These are phyloP conservation scores for Metacarcinus magister DNA, from an alignment of 2,888 invertebrate species.

Conservation along the genomic window DNA sequence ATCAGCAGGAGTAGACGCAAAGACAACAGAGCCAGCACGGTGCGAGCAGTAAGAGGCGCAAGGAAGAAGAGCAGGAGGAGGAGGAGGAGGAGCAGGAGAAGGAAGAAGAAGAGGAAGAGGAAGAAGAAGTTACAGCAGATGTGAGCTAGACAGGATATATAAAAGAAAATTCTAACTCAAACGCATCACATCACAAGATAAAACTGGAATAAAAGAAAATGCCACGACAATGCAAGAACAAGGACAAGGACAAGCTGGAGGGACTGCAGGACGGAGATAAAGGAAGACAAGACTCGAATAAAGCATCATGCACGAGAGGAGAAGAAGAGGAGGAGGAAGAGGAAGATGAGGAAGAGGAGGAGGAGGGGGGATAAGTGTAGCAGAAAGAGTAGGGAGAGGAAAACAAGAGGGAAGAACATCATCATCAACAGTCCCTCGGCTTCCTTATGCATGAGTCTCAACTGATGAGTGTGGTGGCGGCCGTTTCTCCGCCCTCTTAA, in stretches of 20 bases:
- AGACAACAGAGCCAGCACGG: not conserved
- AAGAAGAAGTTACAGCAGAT: not conserved
- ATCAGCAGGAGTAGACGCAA: conserved; percentile 55
- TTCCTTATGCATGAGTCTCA: conserved; percentile 77
- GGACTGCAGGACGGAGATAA: not conserved
- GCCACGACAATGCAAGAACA: not conserved
- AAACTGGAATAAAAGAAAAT: not conserved
- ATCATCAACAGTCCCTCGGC: not conserved
- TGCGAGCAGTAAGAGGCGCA: not conserved
- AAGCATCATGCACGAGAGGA: not conserved
- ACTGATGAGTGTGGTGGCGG: conserved; percentile 74
- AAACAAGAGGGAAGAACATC: not conserved
- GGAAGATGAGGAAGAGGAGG: not conserved
- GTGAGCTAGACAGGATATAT: not conserved
- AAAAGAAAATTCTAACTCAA: not conserved
- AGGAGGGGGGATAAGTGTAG: not conserved
- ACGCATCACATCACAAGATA: not conserved
- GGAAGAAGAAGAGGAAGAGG: not conserved
- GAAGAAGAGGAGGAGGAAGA: not conserved
- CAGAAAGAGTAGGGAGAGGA: not conserved
- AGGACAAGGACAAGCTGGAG: not conserved
- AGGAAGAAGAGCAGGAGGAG: not conserved
- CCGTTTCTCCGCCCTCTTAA: conserved; percentile 76
- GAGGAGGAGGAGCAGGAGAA: conserved; percentile 38
- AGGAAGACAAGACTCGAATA: conserved; percentile 10